These are phyloP conservation scores for Cecropterus lyciades DNA, from an alignment of 1,140 invertebrate genomes.

Conservation along the genomic window DNA sequence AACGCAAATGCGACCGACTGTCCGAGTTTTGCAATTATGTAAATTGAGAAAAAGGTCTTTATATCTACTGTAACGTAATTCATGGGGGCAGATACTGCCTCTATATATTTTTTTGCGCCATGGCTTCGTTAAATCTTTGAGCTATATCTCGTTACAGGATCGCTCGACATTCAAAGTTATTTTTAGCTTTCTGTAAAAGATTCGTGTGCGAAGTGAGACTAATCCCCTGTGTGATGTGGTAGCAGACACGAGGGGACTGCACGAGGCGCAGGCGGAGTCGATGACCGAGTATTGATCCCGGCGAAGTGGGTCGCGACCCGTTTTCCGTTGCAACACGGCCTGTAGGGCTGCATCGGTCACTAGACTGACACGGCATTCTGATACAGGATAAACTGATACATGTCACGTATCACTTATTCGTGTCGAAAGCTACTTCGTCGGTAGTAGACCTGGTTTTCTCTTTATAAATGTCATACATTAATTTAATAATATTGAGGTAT, in stretches of 20 bases:
- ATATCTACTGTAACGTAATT: too few species aligned
- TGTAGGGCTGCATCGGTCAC: slow-evolving; percentile 54
- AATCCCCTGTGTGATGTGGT: slow-evolving; percentile 43
- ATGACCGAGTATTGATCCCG: slow-evolving; percentile 82
- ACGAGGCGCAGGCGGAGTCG: slow-evolving; percentile 70
- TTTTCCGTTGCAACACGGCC: slow-evolving; percentile 69
- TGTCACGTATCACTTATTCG: slow-evolving; percentile 20
- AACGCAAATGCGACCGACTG: too few species aligned
- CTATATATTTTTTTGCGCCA: not conserved
- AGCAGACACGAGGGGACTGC: slow-evolving; percentile 46
- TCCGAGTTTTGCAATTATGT: too few species aligned
- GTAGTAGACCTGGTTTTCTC: not conserved
- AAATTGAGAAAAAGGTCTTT: too few species aligned
- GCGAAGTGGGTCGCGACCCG: slow-evolving; percentile 77
- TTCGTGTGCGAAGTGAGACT: slow-evolving; percentile 44
- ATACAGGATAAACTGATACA: slow-evolving; percentile 17
- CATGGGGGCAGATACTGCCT: not conserved
- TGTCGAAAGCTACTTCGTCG: not conserved
- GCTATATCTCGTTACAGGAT: slow-evolving; percentile 1
- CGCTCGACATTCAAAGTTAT: slow-evolving; percentile 31
- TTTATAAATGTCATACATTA: not conserved
- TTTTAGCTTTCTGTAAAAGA: slow-evolving; percentile 46
- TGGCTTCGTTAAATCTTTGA: not conserved
- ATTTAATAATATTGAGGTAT: too few species aligned
- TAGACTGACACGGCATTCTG: slow-evolving; percentile 30